These are phyloP conservation scores for Melanotaenia nigrans DNA, from an alignment of 2,797 vertebrate genomes.

Conservation along the genomic window DNA sequence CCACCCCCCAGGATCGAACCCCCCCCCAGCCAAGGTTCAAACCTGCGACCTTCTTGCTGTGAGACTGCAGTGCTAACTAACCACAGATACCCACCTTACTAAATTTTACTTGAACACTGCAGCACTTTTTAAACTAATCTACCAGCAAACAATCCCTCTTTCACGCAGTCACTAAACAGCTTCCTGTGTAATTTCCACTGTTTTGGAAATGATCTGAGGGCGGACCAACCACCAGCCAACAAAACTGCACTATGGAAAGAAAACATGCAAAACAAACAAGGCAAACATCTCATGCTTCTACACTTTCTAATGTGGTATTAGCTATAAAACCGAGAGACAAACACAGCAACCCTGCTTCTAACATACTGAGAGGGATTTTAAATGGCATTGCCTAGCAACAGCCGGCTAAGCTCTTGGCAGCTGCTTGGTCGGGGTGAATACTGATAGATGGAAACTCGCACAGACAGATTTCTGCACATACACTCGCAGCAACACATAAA, in stretches of 20 bases:
- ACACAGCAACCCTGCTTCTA: slow-evolving; percentile 59
- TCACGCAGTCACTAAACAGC: slow-evolving; percentile 21
- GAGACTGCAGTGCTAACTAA: no score
- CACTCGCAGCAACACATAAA: slow-evolving; percentile 28
- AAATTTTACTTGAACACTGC: background rate
- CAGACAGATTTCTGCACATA: slow-evolving; percentile 9
- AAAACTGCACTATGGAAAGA: slow-evolving; percentile 36
- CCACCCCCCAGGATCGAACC: no score
- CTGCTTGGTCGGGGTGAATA: slow-evolving; percentile 69
- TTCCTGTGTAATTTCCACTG: slow-evolving; percentile 35
- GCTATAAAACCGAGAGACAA: slow-evolving; percentile 57
- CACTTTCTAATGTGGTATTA: slow-evolving; percentile 45
- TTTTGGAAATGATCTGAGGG: slow-evolving; percentile 39
- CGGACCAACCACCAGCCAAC: slow-evolving; percentile 27
- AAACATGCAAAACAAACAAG: slow-evolving; percentile 34
- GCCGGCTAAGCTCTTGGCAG: slow-evolving; percentile 72
- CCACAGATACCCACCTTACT: background rate
- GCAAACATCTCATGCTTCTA: slow-evolving; percentile 34
- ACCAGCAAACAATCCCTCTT: slow-evolving; percentile 26
- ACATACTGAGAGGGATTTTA: slow-evolving; percentile 66
- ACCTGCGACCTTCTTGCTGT: no score
- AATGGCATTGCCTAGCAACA: slow-evolving; percentile 82
- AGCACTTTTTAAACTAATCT: slow-evolving; percentile 34
- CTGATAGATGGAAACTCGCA: slow-evolving; percentile 61
- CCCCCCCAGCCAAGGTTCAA: no score